These are phyloP conservation scores for Limonius californicus DNA, from an alignment of 1,140 invertebrate species.

Conservation along the genomic window DNA sequence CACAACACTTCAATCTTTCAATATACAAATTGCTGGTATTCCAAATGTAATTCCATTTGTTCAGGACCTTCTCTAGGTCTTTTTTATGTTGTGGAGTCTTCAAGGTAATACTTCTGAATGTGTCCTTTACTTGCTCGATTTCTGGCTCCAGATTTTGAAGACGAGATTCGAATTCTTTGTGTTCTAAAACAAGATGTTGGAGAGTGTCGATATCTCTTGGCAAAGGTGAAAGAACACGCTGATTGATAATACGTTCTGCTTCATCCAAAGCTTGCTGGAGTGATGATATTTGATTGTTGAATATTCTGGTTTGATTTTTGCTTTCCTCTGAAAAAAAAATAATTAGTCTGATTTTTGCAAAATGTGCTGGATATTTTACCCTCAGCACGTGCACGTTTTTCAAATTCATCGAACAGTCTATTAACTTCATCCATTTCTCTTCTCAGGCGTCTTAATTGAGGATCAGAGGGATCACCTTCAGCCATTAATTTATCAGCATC, in stretches of 20 bases:
- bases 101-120: conserved; percentile 73
- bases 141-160: conserved; percentile 70
- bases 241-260: conserved; percentile 77
- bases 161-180: conserved; percentile 81
- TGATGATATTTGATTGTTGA: conserved; percentile 78
- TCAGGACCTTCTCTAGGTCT: conserved; percentile 79
- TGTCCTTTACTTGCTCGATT: conserved; percentile 77
- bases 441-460: conserved; percentile 78
- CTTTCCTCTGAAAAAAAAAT: conserved; percentile 66
- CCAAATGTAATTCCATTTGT: conserved; percentile 90
- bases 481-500: conserved; percentile 92
- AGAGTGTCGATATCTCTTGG: conserved; percentile 81
- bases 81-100: conserved; percentile 90
- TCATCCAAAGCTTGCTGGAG: conserved; percentile 80
- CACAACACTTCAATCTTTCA: conserved; percentile 87
- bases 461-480: conserved; percentile 91
- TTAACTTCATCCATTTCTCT: conserved; percentile 96
- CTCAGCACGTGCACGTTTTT: conserved; percentile 77
- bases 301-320: conserved; percentile 80
- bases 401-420: conserved; percentile 91
- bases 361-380: conserved; percentile 45
- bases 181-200: conserved; percentile 82
- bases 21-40: conserved; percentile 82
- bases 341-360: too few species aligned
- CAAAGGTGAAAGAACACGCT: conserved; percentile 72